Evolutionary conservation across 2,113 vertebrate genomes (phyloP), one percentile per base, ranked within the genome.

Genomic region (Melospiza melodia): DNA sequence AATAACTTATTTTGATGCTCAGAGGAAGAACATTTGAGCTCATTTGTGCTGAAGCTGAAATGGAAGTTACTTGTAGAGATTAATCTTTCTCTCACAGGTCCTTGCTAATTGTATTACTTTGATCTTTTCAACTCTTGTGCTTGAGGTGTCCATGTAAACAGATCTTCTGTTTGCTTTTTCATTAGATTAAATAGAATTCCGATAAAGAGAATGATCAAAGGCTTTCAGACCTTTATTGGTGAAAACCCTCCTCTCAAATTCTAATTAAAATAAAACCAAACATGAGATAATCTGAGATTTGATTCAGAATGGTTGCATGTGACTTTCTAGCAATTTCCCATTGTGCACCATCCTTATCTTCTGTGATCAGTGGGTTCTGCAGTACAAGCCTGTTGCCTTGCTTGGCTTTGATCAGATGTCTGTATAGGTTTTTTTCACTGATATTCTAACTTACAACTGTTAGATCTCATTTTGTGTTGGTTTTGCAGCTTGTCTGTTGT

Each of bases 141-240:
- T 94, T 88, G 94, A 96, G 90, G 92, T 96, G 88, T 94, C 93
- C 90, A 4, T 95, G 94, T 96, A 95, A 97, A 95, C 85, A 96
- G 95, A 92, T 94, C 87, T 93, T 93, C 93, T 92, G 89, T 89
- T 95, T 92, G 91, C 95, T 57, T 92, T 94, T 90, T 77, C 85
- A 22, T 80, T 90, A 94, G 96, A 96, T 95, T 95, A 93, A 96
- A 95, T 96, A 97, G 93, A 96, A 85, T 93, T 95, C 76, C 31
- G 15, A 94, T 87, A 35, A 76, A 87, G 82, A 4, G 44, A 94
- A 93, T 5, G 82, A 93, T 95, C 85, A 95, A 97, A 97, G 88
- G 79, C 93, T 93, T 96, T 77, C 93, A 94, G 94, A 84, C 83
- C 93, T 91, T 96, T 93, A 77, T 77, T 96, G 93, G 79, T 94